Percentiles rank a stretch among this genome's conserved stretches.
These are phyloP conservation scores for Periophthalmodon schlosseri DNA, from an alignment of 2,113 vertebrate species.

Conservation along the genomic window DNA sequence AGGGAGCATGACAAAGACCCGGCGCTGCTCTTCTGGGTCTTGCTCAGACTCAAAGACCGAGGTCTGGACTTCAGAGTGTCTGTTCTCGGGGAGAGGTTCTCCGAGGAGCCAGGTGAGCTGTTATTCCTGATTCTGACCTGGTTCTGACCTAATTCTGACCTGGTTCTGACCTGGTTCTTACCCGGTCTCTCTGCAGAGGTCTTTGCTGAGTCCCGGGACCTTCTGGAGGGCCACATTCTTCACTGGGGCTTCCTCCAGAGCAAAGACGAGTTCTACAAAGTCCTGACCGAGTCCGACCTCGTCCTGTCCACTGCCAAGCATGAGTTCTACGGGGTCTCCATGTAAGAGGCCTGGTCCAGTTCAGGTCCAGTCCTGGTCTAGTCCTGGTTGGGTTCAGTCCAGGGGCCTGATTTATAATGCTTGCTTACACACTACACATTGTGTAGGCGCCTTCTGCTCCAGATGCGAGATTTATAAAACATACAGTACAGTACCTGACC, in stretches of 20 bases:
- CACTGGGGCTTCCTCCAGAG: conserved; percentile 91
- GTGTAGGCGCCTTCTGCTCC: too few species aligned
- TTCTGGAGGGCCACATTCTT: conserved; percentile 80
- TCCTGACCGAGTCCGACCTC: conserved; percentile 88
- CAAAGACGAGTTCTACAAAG: conserved; percentile 86
- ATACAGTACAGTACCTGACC: too few species aligned
- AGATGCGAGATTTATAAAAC: too few species aligned
- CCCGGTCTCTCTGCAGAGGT: conserved; percentile 73
- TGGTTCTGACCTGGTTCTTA: background rate
- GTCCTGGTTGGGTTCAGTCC: background rate
- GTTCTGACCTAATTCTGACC: background rate
- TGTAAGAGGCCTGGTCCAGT: conserved; percentile 81
- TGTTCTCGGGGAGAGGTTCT: conserved; percentile 91
- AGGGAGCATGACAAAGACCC: conserved; percentile 99
- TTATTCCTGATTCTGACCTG: background rate
- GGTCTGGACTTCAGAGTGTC: conserved; percentile 85
- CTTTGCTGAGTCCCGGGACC: conserved; percentile 83
- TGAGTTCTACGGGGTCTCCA: conserved; percentile 96
- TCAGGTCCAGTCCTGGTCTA: background rate
- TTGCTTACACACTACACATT: too few species aligned
- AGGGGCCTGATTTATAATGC: too few species aligned
- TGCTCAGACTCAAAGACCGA: conserved; percentile 85
- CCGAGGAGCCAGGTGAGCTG: conserved; percentile 87
- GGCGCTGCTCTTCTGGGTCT: conserved; percentile 87
- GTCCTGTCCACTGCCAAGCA: conserved; percentile 94